phyloP scores from a whole-genome alignment of 1,140 invertebrate species.

The Danaus melanippus region DNA sequence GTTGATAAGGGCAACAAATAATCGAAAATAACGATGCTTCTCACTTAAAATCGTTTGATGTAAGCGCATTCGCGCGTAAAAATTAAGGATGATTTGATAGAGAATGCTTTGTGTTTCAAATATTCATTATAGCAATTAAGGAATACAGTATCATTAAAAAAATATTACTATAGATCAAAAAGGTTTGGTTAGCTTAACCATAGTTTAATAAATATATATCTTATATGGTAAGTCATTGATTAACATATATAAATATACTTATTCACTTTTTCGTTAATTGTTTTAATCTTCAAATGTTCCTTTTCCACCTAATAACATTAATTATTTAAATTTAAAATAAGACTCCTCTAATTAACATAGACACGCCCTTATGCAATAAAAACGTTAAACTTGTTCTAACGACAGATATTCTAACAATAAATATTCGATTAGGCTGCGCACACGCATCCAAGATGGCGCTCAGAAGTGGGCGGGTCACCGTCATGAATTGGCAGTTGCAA shows the following conservation, averaged over 20 bases:
- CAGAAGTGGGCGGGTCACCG: constrained; percentile 36
- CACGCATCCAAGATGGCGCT: constrained; percentile 49
- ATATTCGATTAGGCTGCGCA: constrained; percentile 44
- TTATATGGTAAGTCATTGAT: no score
- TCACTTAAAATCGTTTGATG: constrained; percentile 38
- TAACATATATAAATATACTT: no score
- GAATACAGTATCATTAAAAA: constrained; percentile 10
- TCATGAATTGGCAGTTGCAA: constrained; percentile 39
- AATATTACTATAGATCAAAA: constrained; percentile 1
- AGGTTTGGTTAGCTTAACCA: not conserved
- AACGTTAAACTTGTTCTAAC: no score
- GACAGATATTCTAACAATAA: constrained; percentile 18
- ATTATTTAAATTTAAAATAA: no score
- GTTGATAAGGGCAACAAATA: constrained; percentile 44
- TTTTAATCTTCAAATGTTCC: no score
- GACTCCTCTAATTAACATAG: no score
- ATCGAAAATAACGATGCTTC: constrained; percentile 45
- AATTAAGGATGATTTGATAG: constrained; percentile 38
- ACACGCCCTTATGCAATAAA: no score
- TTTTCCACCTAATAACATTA: no score
- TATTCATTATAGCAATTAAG: no score
- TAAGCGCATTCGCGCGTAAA: constrained; percentile 31
- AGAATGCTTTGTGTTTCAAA: constrained; percentile 24
- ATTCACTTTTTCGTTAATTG: no score
- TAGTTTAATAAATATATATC: not conserved